Base-by-base conservation (phyloP, 2,797 vertebrate genomes). In the Jordanella pulchra region DNA sequence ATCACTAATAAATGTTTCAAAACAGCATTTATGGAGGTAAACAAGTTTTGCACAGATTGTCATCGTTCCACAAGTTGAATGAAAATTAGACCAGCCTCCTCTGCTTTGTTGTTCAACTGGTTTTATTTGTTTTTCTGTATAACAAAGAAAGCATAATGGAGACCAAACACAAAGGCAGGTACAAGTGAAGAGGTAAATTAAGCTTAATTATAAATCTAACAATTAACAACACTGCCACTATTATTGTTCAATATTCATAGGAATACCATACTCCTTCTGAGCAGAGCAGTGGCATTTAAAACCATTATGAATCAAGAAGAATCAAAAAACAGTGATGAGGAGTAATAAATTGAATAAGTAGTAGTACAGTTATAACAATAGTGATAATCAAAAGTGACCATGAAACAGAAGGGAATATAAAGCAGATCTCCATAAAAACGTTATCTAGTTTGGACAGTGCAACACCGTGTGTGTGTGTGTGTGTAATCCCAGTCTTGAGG, bases 101-200 rank as follows among this genome's bases (percentile, higher is more conserved):
- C 23, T 27, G 1, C n/a, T 32, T 81, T 89, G 86, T 92, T 89
- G 89, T 93, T 94, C 81, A 93, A 93, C 89, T 92, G 87, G 91
- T 94, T 94, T 94, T 95, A 94, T 95, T 95, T 92, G 50, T 91
- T 92, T 94, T 95, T 94, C 92, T 91, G 93, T 94, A 94, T 94
- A 95, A 92, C 91, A 93, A 94, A 95, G 92, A 94, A 95, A 94
- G 93, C 89, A 92, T 91, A 94, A 92, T 93, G 90, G 91, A 94
- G 92, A 94, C 93, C 92, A 93, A 95, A 95, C 93, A 95, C 93
- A 95, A 95, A 95, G 89, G 90, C 93, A 91, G 90, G 91, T 94
- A 95, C 93, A 95, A 92, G 91, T 93, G 90, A 93, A 87, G 86
- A 90, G 87, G 76, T 87, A 90, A 87, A 91, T 92, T 87, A 94